Evolutionary conservation across 2,888 invertebrate species (phyloP).

Genomic region (Acheta domesticus): DNA sequence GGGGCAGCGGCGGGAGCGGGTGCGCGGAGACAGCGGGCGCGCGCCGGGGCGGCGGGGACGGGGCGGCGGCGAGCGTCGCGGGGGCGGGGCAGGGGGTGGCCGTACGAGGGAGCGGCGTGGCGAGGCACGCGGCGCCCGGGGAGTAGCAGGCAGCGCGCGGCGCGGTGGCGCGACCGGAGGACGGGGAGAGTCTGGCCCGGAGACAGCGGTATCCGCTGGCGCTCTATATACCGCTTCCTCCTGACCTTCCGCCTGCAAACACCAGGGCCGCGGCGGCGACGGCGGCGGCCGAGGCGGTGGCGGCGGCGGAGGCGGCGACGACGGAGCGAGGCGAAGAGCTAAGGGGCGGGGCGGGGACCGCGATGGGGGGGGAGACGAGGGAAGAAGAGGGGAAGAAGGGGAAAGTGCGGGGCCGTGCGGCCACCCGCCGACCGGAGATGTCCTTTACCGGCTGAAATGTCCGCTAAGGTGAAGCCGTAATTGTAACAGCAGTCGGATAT

Average conservation of each 20-base stretch:
- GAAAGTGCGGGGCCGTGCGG: not conserved
- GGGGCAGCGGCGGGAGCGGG: not conserved
- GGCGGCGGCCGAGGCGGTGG: not conserved
- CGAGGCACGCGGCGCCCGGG: not conserved
- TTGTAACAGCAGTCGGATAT: slow-evolving; percentile 22
- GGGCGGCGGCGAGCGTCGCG: not conserved
- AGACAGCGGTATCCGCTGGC: slow-evolving; percentile 53
- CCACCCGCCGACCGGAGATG: slow-evolving; percentile 25
- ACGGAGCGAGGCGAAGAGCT: not conserved
- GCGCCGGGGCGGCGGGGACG: slow-evolving; percentile 12
- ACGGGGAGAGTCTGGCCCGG: slow-evolving; percentile 51
- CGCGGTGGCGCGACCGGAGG: slow-evolving; percentile 21
- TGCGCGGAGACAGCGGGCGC: not conserved
- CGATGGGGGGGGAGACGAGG: not conserved
- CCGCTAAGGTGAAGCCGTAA: slow-evolving; percentile 19
- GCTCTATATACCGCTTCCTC: slow-evolving; percentile 39
- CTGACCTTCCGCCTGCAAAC: slow-evolving; percentile 26
- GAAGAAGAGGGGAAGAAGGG: not conserved
- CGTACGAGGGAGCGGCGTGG: not conserved
- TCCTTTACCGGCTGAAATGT: slow-evolving; percentile 27
- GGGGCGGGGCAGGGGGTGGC: not conserved
- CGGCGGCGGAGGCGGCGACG: not conserved
- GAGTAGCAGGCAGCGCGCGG: not conserved
- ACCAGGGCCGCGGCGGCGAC: slow-evolving; percentile 18
- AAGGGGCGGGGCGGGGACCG: not conserved